Evolutionary conservation across 2,797 vertebrate species (phyloP), one percentile per base, ranked within the genome.

Genomic region (Pseudopleuronectes americanus): DNA sequence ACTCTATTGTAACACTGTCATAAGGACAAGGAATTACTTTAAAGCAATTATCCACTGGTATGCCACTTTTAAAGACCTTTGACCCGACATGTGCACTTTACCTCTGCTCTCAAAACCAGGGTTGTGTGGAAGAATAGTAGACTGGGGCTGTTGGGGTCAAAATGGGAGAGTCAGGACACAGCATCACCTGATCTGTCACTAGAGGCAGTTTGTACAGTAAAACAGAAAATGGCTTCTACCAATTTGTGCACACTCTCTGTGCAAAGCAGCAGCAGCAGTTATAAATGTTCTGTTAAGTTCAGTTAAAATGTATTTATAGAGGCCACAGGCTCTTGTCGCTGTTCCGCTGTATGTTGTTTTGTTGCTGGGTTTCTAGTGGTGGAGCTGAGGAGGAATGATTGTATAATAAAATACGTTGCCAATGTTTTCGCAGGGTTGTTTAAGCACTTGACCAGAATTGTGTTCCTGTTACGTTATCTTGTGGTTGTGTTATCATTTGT

Each of bases 11-110:
- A 31, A 55, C 24, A 2, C 63, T 58, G 43, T 73, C 57, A 55
- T 38, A 43, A 60, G 56, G 31, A 41, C 8, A 31, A 49, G 3
- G 48, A 2, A 57, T 71, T 26, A 57, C 28, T 48, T 69, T 56
- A 31, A 64, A 16, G 43, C 43, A 45, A 19, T 45, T 45, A 45
- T 45, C 14, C 47, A 16, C 45, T 41, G 7, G 47, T 53, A 19
- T 68, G 58, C 67, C 9, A 26, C 74, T 65, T 52, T 72, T 21
- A 51, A 71, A 48, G 70, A 75, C 67, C 64, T 67, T 77, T 64
- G 68, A 72, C 26, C 55, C 41, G 28, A 43, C 41, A 7, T 81
- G 52, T 74, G 49, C 76, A 33, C 59, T 59, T 68, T 38, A 79
- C 36, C 63, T 70, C n/a, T 77, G 70, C 60, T 21, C 45, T 70